These are phyloP conservation scores for Monarcha castaneiventris DNA, from an alignment of 2,113 vertebrate species.

Conservation along the genomic window DNA sequence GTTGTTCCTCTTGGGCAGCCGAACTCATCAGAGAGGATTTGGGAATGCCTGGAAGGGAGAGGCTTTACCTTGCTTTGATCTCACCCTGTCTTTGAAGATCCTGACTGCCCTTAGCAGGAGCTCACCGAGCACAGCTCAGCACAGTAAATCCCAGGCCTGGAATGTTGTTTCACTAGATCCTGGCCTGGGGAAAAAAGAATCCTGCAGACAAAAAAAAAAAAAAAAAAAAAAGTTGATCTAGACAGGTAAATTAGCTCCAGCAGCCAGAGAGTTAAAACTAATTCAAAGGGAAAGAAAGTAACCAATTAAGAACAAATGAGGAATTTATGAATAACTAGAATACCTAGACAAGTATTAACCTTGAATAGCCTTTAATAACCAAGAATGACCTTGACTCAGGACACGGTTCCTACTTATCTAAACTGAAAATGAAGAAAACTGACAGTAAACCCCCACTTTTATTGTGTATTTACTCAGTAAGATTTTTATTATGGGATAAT, in stretches of 20 bases:
- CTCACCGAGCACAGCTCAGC: not conserved
- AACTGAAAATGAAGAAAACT: not conserved
- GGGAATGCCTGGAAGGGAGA: not conserved
- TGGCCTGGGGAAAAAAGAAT: not conserved
- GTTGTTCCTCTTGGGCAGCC: not conserved
- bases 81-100: not conserved
- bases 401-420: not conserved
- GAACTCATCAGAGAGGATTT: not conserved
- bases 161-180: not conserved
- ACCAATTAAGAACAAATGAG: not conserved
- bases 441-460: not conserved
- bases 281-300: not conserved
- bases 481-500: not conserved
- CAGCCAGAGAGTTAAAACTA: not conserved
- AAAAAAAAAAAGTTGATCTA: not conserved
- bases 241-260: not conserved
- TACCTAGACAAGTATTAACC: not conserved
- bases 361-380: too few species aligned
- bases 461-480: not conserved
- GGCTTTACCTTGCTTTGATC: not conserved
- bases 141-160: not conserved
- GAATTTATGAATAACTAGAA: fast-evolving
- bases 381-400: fast-evolving
- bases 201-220: not conserved
- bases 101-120: not conserved